A percentile compares a stretch with the other conserved stretches of the same genome.
Evolutionary conservation across 2,888 invertebrate genomes (phyloP).

Genomic region (Caenorhabditis macrosperma): DNA sequence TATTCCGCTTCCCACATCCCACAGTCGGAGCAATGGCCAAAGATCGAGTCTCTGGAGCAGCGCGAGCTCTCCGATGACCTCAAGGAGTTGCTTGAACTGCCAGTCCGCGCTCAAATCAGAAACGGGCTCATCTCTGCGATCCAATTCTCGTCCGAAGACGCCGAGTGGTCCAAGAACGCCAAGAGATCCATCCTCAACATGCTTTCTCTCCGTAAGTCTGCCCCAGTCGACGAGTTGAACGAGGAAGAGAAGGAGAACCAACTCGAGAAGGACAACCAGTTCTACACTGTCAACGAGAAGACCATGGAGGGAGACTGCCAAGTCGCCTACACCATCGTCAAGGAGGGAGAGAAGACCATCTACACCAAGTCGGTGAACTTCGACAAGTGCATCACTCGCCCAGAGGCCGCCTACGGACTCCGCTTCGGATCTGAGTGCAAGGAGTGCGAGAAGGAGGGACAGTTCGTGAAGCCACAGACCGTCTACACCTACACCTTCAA

Average conservation of each 20-base stretch:
- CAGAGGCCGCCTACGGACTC: conserved; percentile 64
- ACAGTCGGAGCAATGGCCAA: conserved; percentile 47
- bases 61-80: conserved; percentile 55
- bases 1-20: conserved; percentile 36
- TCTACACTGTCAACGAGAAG: conserved; percentile 60
- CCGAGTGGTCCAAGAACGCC: too few relatives aligned
- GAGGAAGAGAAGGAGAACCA: conserved; percentile 25
- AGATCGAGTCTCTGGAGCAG: conserved; percentile 63
- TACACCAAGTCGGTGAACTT: conserved; percentile 80
- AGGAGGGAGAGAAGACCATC: conserved; percentile 48
- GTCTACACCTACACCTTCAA: conserved; percentile 63
- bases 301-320: conserved; percentile 78
- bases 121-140: conserved; percentile 66
- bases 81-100: conserved; percentile 59
- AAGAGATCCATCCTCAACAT: conserved; percentile 77
- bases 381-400: conserved; percentile 80
- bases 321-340: conserved; percentile 62
- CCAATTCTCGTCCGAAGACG: conserved; percentile 69
- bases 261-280: conserved; percentile 24
- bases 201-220: conserved; percentile 65
- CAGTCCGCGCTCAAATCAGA: conserved; percentile 61
- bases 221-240: conserved; percentile 50
- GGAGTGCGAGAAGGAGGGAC: conserved; percentile 56
- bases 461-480: too few relatives aligned
- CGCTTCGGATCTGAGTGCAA: conserved; percentile 62